phyloP scores from a whole-genome alignment of 1,140 invertebrate species.

The Drosophila littoralis region DNA sequence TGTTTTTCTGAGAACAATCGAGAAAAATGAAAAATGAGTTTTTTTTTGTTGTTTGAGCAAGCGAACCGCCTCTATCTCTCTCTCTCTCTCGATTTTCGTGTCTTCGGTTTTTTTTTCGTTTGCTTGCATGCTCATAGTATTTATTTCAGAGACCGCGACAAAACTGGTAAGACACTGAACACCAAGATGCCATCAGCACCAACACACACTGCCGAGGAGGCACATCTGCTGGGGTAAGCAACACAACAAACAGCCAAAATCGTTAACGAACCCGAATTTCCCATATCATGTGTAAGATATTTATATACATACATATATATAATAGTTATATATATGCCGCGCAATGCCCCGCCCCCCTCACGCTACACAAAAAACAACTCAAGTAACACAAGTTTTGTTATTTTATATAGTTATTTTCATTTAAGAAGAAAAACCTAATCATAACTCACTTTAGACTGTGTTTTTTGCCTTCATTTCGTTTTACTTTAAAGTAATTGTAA shows the following conservation, averaged over 20 bases:
- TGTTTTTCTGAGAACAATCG: background rate
- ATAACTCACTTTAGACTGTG: conserved; percentile 21
- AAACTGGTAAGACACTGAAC: conserved; percentile 84
- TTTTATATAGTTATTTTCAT: background rate
- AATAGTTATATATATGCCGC: conserved; percentile 18
- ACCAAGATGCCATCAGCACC: conserved; percentile 85
- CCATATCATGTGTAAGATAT: conserved; percentile 37
- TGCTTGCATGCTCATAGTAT: conserved; percentile 85
- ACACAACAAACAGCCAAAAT: conserved; percentile 30
- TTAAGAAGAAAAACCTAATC: background rate
- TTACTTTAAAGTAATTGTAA: conserved; percentile 9
- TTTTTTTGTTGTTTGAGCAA: conserved; percentile 40
- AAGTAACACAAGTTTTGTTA: conserved; percentile 12
- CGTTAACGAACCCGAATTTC: conserved; percentile 2
- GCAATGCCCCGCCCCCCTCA: conserved; percentile 6
- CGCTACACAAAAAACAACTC: conserved; percentile 7
- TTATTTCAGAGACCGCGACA: conserved; percentile 85
- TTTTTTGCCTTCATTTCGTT: conserved; percentile 1
- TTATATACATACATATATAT: conserved; percentile 10
- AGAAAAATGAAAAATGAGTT: background rate
- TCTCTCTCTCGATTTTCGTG: conserved; percentile 59
- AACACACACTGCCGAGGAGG: conserved; percentile 85
- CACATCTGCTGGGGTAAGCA: conserved; percentile 84
- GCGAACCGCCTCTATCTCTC: conserved; percentile 46
- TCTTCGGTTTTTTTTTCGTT: conserved; percentile 65